phyloP scores from a whole-genome alignment of 2,888 invertebrate species.

The Diogma glabrata region DNA sequence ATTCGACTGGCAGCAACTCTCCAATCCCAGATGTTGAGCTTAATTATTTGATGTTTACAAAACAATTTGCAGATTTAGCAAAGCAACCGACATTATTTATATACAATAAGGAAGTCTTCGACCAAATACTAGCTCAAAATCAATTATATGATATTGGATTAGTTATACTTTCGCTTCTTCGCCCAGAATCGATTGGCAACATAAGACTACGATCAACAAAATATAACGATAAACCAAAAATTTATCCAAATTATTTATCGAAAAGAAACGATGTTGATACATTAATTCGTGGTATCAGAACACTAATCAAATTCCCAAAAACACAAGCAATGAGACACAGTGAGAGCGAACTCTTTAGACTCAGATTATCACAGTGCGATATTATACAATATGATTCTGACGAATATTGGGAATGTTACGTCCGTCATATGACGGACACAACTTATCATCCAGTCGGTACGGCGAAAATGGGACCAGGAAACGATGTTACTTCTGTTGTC shows the following conservation, averaged over 20 bases:
- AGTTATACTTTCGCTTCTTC: constrained; percentile 25
- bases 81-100: constrained; percentile 22
- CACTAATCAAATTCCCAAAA: constrained; percentile 30
- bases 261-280: constrained; percentile 36
- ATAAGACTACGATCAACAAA: constrained; percentile 40
- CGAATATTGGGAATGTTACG: constrained; percentile 77
- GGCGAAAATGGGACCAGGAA: constrained; percentile 46
- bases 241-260: constrained; percentile 44
- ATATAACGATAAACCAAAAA: constrained; percentile 41
- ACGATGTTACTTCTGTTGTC: constrained; percentile 41
- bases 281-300: constrained; percentile 28
- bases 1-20: constrained; percentile 24
- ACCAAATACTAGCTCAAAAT: not conserved
- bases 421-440: constrained; percentile 65
- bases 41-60: constrained; percentile 31
- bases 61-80: constrained; percentile 25
- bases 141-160: constrained; percentile 17
- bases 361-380: constrained; percentile 69
- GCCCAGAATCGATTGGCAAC: constrained; percentile 36
- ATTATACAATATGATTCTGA: constrained; percentile 56
- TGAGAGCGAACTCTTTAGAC: constrained; percentile 41
- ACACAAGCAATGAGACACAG: constrained; percentile 35
- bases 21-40: constrained; percentile 41
- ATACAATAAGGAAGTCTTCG: constrained; percentile 3
- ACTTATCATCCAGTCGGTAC: constrained; percentile 63